phyloP scores from a whole-genome alignment of 2,113 vertebrate genomes.

The Oceanites oceanicus region DNA sequence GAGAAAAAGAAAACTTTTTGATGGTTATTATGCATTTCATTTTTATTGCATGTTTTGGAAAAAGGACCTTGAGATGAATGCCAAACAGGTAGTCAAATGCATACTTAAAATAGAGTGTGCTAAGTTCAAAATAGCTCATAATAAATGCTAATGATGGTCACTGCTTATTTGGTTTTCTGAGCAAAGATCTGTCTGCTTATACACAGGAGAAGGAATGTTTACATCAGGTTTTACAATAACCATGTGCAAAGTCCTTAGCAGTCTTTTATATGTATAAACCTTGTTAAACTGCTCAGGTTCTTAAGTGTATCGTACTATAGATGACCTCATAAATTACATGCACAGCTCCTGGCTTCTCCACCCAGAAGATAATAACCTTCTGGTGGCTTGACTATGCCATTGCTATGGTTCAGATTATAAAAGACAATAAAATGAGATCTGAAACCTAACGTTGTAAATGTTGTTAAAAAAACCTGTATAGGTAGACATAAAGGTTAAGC shows the following conservation, averaged over 20 bases:
- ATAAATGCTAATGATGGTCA: not conserved
- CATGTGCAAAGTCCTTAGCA: not conserved
- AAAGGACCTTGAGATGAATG: not conserved
- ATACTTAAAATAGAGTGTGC: not conserved
- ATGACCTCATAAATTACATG: not conserved
- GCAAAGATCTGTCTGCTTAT: not conserved
- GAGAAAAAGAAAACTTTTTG: not conserved
- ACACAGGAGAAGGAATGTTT: not conserved
- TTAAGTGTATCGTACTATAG: not conserved
- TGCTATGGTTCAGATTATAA: not conserved
- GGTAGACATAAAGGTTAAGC: not conserved
- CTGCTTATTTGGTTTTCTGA: not conserved
- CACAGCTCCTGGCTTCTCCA: not conserved
- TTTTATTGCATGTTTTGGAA: not conserved
- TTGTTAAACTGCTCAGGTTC: not conserved
- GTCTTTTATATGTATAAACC: not conserved
- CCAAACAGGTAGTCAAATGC: not conserved
- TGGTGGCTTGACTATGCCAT: not conserved
- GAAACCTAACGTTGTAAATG: not conserved
- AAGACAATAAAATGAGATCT: not conserved
- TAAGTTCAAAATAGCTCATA: constrained; percentile 2
- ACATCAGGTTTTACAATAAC: not conserved
- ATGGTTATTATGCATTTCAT: not conserved
- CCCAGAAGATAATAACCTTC: not conserved
- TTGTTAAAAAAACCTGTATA: not conserved